Conservation (phyloP, 2,797 vertebrate species). For the Crax fasciolata region DNA sequence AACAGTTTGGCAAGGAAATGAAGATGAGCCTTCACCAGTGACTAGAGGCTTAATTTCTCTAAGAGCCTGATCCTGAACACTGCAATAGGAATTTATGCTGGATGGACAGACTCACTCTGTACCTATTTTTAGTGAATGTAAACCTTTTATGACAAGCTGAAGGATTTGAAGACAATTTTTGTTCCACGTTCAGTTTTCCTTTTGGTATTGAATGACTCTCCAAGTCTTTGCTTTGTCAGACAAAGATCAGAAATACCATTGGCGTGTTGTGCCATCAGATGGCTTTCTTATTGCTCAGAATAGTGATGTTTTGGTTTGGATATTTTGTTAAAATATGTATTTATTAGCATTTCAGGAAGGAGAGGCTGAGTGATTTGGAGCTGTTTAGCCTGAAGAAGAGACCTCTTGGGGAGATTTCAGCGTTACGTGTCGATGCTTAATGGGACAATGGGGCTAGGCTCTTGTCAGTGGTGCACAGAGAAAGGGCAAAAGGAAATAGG, state of each 20-base stretch:
- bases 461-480: neutral
- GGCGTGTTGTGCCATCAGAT: neutral
- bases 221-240: neutral
- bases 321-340: neutral
- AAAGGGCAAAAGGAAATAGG: neutral
- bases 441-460: neutral
- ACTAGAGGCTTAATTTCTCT: neutral
- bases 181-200: accelerated
- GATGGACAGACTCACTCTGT: accelerated
- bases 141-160: neutral
- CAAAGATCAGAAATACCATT: neutral
- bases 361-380: neutral
- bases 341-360: neutral
- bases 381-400: neutral
- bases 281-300: neutral
- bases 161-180: neutral
- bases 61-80: neutral
- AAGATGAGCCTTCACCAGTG: neutral
- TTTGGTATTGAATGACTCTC: neutral
- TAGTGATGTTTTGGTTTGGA: neutral
- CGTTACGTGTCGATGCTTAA: neutral
- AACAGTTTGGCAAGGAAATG: neutral
- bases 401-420: neutral
- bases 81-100: neutral
- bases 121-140: neutral